Base-by-base conservation (phyloP, 2,113 vertebrate genomes). In the Ptilorrhoa leucosticta region DNA sequence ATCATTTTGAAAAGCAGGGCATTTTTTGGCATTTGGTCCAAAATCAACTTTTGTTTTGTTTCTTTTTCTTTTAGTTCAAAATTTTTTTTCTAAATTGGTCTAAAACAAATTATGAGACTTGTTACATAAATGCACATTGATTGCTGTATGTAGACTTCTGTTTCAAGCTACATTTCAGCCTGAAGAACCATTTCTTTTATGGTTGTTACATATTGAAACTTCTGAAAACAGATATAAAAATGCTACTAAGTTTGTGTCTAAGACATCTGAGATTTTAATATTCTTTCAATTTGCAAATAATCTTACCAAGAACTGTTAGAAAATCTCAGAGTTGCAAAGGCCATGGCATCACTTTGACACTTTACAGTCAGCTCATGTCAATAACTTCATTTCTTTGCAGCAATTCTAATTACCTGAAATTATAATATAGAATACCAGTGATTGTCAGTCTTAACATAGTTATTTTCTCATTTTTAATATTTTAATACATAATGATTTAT, bases 401-500 rank as follows among this genome's bases (percentile, higher is more conserved):
- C 53, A 37, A 58, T 86, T 89, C n/a, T 71, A 45, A 60, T 66
- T 91, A 66, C 28, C 30, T 85, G 45, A 71, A 57, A 11, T 87
- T 87, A 33, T 30, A 37, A n/a, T 47, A 24, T 37, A 24, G 56
- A 84, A 81, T 37, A 71, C 47, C 83, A 86, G 48, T 91, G 40
- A 78, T 91, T 66, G n/a, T 44, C 33, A 80, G 15, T 72, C 68
- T 91, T 75, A 87, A 80, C 42, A 30, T 22, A 72, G 42, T 61
- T 50, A 35, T 93, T 92, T 94, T 83, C 68, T 71, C 54, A 69
- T 22, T 63, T 94, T 78, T 82, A 54, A 39, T 60, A 68, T 71
- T 90, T 83, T 71, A 89, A 57, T 64, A 40, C 12, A 13, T 60
- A 58, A 71, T 53, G 42, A 91, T 90, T 89, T 93, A 73, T 95